Evolutionary conservation across 2,888 invertebrate genomes (phyloP), one percentile per base, ranked within the genome.

Genomic region (Mythimna ferrago): DNA sequence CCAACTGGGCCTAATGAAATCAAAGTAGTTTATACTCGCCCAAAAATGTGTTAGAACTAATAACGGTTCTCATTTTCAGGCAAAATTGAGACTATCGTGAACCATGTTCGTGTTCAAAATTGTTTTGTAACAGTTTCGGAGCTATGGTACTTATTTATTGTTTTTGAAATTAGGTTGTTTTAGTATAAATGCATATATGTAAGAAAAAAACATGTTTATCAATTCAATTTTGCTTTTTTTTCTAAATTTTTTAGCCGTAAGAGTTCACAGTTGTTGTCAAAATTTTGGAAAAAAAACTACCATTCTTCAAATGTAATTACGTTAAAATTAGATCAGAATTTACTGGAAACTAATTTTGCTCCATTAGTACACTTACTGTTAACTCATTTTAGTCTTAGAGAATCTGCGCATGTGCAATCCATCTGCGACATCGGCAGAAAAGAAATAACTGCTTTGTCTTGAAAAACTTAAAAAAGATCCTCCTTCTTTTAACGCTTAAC

Each of bases 1-100:
- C 74, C 71, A 58, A 53, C 77, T 26, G 70, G 56, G 73, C 21
- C 51, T 81, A 84, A 84, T 84, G 38, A 61, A 76, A 86, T 80
- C 56, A 76, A 69, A 81, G 63, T 62, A 63, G 67, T 80, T 70
- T 63, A 38, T n/a, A 69, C 44, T 74, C 38, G 10, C 58, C 58
- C 56, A 83, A 79, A 70, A 73, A 79, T 67, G n/a, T 71, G 38
- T 64, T 65, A 35, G 16, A 72, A 74, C 53, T 68, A 68, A 66
- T 73, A 68, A 73, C 35, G n/a, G 41, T 56, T 60, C 54, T 65
- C 48, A 73, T 73, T 63, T 66, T 56, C 48, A 57, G 32, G 58
- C 48, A 44, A 83, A 73, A 80, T 65, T 57, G 21, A 54, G 26
- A 60, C 53, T 67, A 57, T 19, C n/a, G 21, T 53, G 58, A 82